Base-by-base conservation (phyloP, 1,140 invertebrate species). In the Cyclina sinensis region DNA sequence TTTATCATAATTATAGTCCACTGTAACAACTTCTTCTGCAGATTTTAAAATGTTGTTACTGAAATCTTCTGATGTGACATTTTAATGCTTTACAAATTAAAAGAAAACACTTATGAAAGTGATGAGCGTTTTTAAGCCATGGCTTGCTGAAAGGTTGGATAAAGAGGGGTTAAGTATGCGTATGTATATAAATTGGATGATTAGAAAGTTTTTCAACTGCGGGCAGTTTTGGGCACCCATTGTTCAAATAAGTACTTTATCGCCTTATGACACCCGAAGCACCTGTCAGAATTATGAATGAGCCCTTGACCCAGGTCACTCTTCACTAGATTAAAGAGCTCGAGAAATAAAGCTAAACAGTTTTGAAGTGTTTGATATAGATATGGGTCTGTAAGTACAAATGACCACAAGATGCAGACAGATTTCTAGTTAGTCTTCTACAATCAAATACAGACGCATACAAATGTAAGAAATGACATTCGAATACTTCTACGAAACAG, bases 201-300 rank as follows among this genome's bases (percentile, higher is more conserved):
- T 62, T 62, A 62, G 57, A 27, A 24, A 27, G 57, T 27, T 62
- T 62, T 62, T 27, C 57, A 62, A 62, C 27, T 24, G 57, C 57
- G n/a, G 57, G n/a, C 4, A 24, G 18, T 62, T 54, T 62, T 62
- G 24, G 27, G 27, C 57, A 24, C 57, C 57, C 57, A 62, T 62
- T 62, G 57, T 62, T 62, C 24, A 27, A 74, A 39, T 74, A 74
- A 48, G 70, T 74, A 74, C 27, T 62, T 74, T 74, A 74, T 74
- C 70, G 39, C 18, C 39, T 27, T 43, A 74, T 14, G 39, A 46
- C 37, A 43, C 5, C 24, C 24, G 70, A 48, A 74, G 70, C 70
- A 74, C 70, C 70, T 74, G 70, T 74, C 70, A 74, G 24, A 74
- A 48, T 46, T 74, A 46, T 46, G 39, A 74, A 74, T 74, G 70